These are phyloP conservation scores for Gymnarchus niloticus DNA, from an alignment of 2,113 vertebrate species.

Conservation along the genomic window DNA sequence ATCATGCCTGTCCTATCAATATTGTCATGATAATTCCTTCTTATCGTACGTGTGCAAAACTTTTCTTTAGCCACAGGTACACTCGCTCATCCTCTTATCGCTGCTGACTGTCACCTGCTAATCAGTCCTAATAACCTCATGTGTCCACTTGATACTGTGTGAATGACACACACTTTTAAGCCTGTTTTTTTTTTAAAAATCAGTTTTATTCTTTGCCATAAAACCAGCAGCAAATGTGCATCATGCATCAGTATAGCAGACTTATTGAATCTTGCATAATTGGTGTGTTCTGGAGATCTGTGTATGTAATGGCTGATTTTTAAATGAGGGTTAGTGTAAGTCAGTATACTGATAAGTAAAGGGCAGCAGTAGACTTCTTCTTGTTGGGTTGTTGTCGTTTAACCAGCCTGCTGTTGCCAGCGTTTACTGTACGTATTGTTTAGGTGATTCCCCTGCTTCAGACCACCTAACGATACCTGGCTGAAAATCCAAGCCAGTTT, in stretches of 20 bases:
- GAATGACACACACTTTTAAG: background rate
- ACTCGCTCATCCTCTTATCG: background rate
- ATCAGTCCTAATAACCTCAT: background rate
- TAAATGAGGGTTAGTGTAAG: background rate
- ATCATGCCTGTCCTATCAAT: conserved; percentile 1
- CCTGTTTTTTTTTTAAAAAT: background rate
- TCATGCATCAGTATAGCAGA: background rate
- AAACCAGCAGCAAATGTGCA: background rate
- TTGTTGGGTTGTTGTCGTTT: background rate
- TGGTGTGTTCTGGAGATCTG: background rate
- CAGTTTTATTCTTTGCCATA: background rate
- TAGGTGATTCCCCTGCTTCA: background rate
- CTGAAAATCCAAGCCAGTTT: background rate
- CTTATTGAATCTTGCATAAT: background rate
- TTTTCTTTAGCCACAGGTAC: background rate
- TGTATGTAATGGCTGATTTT: background rate
- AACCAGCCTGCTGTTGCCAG: background rate
- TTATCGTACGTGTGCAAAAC: background rate
- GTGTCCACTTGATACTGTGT: background rate
- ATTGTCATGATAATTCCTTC: conserved; percentile 1
- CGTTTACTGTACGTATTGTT: background rate
- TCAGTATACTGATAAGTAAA: background rate
- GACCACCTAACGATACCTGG: background rate
- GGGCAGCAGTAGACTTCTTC: background rate
- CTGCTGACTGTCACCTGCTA: background rate